Conservation (phyloP, 53 echinoderm and acorn worm genomes). For the Mesocentrotus franciscanus region DNA sequence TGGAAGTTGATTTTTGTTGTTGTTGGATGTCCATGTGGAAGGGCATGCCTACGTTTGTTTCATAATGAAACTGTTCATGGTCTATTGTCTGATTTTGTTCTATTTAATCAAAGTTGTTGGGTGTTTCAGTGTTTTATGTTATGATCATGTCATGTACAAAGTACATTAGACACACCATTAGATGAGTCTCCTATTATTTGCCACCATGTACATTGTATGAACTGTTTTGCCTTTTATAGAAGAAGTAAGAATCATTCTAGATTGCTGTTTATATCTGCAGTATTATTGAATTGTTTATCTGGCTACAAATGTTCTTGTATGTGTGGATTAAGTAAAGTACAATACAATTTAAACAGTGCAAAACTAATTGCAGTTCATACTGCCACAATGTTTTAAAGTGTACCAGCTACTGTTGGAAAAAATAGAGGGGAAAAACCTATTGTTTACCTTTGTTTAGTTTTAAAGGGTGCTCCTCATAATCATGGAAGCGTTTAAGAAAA, state of each 20-base stretch:
- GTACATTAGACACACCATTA: neutral
- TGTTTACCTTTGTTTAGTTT: neutral
- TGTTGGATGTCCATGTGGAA: constrained; percentile 33
- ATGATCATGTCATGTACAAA: neutral
- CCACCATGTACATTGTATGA: too few species aligned
- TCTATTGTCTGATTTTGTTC: neutral
- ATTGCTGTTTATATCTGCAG: too few species aligned
- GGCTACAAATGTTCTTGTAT: too few species aligned
- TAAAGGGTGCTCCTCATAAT: neutral
- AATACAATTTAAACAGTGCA: neutral
- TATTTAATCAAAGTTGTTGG: neutral
- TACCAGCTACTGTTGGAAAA: neutral
- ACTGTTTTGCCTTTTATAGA: neutral
- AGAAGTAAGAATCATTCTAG: neutral
- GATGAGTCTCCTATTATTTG: neutral
- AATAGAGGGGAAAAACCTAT: neutral
- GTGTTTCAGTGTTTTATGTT: neutral
- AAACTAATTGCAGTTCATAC: neutral
- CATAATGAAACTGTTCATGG: neutral
- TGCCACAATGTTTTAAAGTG: neutral
- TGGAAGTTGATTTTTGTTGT: constrained; percentile 27
- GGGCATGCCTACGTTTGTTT: constrained; percentile 19
- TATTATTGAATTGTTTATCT: too few species aligned
- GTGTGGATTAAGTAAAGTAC: too few species aligned
- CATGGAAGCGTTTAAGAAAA: neutral